Base-by-base conservation (phyloP, 2,888 invertebrate genomes). In the Xylota sylvarum region DNA sequence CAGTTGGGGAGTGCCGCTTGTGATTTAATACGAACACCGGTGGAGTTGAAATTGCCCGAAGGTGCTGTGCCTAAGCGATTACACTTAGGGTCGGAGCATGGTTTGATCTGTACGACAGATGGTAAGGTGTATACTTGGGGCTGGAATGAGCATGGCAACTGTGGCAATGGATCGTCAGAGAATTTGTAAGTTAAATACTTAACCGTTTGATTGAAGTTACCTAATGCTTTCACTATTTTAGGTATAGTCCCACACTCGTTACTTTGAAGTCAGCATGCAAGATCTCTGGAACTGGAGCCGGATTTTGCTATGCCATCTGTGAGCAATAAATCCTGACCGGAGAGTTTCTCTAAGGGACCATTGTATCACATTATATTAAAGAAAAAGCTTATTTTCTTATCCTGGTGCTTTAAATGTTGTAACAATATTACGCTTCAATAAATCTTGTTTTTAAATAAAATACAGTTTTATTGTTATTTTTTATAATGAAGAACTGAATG, bases 101-200 rank as follows among this genome's bases (percentile, higher is more conserved):
- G 95, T 55, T 91, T 97, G 88, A 95, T 96, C 84, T 92, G 96
- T 87, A 94, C 94, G 89, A 94, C 93, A 5, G 94, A 95, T 77
- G 95, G 95, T 37, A 93, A 94, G 62, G 91, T 97, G 5, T 95
- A 95, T 90, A 94, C 96, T 19, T 97, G 97, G 97, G 97, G 97
- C 0, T 97, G 97, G 97, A 97, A 97, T 92, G 97, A 97, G 90
- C 97, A 97, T 93, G 96, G 96, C 46, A 97, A 96, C 91, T 97
- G 97, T 89, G 97, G 97, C 70, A 95, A 94, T 88, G 95, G 94
- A 70, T 88, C 89, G 0, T 90, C 90, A 0, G 91, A 91, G 27
- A 93, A 93, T 89, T 43, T 92, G 93, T 93, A 89, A 90, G 91
- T 81, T 1, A 12, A 4, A 64, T 5, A 19, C 6, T 60, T 48